These are phyloP conservation scores for Elgaria multicarinata DNA, from an alignment of 2,113 vertebrate genomes.

Conservation along the genomic window DNA sequence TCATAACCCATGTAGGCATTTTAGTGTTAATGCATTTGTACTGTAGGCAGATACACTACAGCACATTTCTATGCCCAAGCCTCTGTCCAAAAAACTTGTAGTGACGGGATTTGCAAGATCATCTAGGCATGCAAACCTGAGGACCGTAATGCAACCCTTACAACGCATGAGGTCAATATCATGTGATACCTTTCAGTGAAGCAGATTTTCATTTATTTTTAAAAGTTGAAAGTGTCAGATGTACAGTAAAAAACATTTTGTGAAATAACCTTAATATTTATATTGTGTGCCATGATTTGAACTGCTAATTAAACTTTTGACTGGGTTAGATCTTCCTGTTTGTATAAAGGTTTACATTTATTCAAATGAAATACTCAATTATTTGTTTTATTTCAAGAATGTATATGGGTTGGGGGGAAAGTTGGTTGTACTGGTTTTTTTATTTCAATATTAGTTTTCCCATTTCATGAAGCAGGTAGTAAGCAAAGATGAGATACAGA, in stretches of 20 bases:
- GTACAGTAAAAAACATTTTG: conserved; percentile 4
- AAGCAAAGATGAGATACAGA: conserved; percentile 34
- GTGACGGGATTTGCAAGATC: not conserved
- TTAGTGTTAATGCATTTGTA: not conserved
- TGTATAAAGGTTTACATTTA: conserved; percentile 4
- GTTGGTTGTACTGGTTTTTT: not conserved
- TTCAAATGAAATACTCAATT: not conserved
- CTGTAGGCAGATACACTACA: not conserved
- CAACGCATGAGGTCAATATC: not conserved
- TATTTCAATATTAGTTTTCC: not conserved
- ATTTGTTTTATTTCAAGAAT: not conserved
- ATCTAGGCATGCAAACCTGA: not conserved
- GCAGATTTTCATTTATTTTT: conserved; percentile 36
- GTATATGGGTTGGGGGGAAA: not conserved
- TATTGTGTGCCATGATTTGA: conserved; percentile 1
- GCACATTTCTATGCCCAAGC: not conserved
- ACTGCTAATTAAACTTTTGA: conserved; percentile 25
- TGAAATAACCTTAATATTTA: conserved; percentile 21
- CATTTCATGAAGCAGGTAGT: conserved; percentile 30
- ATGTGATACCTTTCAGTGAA: not conserved
- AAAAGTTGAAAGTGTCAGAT: not conserved
- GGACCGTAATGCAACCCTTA: not conserved
- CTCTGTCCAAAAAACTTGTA: not conserved
- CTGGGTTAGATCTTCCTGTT: not conserved
- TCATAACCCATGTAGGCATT: not conserved